phyloP scores from a whole-genome alignment of 2,113 vertebrate genomes.

The Psephotus haematonotus region DNA sequence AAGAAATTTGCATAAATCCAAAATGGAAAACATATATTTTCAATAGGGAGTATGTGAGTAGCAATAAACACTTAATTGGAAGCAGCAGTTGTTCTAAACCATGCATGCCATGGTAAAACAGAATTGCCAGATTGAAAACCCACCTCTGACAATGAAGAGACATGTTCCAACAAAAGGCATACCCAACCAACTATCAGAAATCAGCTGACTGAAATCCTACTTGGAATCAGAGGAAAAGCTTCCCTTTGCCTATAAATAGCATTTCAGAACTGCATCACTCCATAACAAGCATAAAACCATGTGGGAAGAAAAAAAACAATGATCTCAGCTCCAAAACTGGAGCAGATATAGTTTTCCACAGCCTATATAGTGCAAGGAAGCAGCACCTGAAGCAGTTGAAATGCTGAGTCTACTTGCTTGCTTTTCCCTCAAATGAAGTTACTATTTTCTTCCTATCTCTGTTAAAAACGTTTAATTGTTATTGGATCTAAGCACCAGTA shows the following conservation, averaged over 20 bases:
- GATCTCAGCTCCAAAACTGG: neutral
- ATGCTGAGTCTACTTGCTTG: neutral
- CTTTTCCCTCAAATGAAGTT: neutral
- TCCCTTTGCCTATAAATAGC: neutral
- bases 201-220: neutral
- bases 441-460: neutral
- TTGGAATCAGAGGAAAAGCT: neutral
- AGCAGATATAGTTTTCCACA: neutral
- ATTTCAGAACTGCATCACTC: neutral
- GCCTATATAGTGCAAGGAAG: neutral
- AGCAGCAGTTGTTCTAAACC: neutral
- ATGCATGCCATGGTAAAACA: neutral
- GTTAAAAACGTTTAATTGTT: neutral
- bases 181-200: neutral
- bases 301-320: neutral
- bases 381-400: neutral
- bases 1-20: neutral
- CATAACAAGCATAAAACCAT: neutral
- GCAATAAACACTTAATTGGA: neutral
- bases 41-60: neutral
- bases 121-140: neutral
- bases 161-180: neutral
- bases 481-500: neutral
- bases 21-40: neutral
- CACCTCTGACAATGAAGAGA: neutral